These are phyloP conservation scores for Synanthedon andrenaeformis DNA, from an alignment of 2,888 invertebrate species.

Conservation along the genomic window DNA sequence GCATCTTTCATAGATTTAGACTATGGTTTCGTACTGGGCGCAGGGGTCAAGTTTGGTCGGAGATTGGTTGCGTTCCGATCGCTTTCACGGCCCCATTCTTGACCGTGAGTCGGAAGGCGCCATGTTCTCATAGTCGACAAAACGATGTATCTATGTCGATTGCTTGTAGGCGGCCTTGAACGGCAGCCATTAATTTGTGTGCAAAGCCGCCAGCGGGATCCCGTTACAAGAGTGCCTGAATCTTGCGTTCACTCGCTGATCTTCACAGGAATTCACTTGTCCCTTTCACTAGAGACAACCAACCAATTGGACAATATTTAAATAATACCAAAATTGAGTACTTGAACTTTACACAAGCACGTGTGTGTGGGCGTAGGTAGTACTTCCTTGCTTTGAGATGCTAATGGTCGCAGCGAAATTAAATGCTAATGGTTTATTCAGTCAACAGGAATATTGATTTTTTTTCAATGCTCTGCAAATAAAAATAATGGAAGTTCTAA, in stretches of 20 bases:
- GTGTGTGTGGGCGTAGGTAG: background rate
- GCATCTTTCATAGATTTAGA: too few relatives aligned
- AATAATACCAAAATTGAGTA: conserved; percentile 1
- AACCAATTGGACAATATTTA: background rate
- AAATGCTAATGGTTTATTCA: too few relatives aligned
- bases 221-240: conserved; percentile 59
- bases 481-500: too few relatives aligned
- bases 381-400: background rate
- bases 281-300: background rate
- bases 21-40: conserved; percentile 6
- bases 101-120: conserved; percentile 48
- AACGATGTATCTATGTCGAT: conserved; percentile 67
- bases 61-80: conserved; percentile 30
- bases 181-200: conserved; percentile 65
- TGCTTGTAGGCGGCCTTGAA: conserved; percentile 68
- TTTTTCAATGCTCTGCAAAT: too few relatives aligned
- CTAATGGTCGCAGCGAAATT: too few relatives aligned
- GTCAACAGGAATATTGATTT: too few relatives aligned
- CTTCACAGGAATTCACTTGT: conserved; percentile 23
- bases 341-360: background rate
- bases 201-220: conserved; percentile 52
- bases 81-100: conserved; percentile 63
- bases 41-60: conserved; percentile 10
- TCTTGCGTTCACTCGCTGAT: conserved; percentile 42
- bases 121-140: conserved; percentile 61